Conservation (phyloP, 1,140 invertebrate genomes). For the Oryctes rhinoceros region DNA sequence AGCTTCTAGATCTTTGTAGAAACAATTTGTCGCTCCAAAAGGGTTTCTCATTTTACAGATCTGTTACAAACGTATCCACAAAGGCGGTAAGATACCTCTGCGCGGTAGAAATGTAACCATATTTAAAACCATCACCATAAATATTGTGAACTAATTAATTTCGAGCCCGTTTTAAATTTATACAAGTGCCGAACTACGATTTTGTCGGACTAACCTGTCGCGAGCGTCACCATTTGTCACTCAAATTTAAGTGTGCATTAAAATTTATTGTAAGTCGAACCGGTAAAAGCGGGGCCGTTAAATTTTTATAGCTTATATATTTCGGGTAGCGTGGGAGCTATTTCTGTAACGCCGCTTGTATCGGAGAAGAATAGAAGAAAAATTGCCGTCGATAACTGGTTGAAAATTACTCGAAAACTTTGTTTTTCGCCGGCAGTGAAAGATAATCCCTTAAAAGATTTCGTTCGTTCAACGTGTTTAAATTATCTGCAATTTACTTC, state of each 20-base stretch:
- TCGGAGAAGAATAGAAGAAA: not conserved
- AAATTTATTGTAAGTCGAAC: conserved; percentile 21
- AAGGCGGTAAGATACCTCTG: not conserved
- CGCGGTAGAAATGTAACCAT: not conserved
- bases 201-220: not conserved
- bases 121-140: not conserved
- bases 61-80: not conserved
- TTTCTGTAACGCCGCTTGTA: not conserved
- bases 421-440: no score
- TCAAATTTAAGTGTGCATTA: conserved; percentile 24
- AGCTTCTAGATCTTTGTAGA: no score
- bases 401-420: no score
- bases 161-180: not conserved
- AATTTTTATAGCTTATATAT: conserved; percentile 33
- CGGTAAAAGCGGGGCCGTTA: conserved; percentile 9
- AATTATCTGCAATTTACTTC: no score
- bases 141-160: conserved; percentile 17
- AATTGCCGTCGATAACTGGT: not conserved
- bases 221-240: conserved; percentile 28
- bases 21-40: no score
- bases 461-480: no score
- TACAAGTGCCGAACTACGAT: not conserved
- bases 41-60: no score
- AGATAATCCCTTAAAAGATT: no score
- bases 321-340: not conserved